Evolutionary conservation across 1,140 invertebrate genomes (phyloP).

Genomic region (Caenorhabditis inopinata): DNA sequence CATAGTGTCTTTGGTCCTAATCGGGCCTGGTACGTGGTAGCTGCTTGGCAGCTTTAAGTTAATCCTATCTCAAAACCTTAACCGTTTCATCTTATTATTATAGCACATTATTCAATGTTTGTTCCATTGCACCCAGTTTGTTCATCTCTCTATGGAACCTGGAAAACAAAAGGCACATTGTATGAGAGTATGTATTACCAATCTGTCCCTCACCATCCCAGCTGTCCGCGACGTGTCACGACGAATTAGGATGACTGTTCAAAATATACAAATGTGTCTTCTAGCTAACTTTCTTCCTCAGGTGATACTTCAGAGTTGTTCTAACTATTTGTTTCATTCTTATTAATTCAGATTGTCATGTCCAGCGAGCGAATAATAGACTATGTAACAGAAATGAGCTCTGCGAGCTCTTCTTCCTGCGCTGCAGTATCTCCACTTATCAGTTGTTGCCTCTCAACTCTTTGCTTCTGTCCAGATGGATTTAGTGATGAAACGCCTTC

Average conservation of each 20-base stretch:
- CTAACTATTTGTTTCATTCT: too few relatives aligned
- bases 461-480: background rate
- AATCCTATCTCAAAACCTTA: too few relatives aligned
- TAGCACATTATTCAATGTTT: background rate
- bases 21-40: too few relatives aligned
- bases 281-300: slow-evolving; percentile 87
- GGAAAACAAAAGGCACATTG: slow-evolving; percentile 78
- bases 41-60: too few relatives aligned
- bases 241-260: slow-evolving; percentile 80
- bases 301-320: too few relatives aligned
- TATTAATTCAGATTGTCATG: slow-evolving; percentile 1
- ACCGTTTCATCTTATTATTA: too few relatives aligned
- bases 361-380: background rate
- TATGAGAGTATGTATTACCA: slow-evolving; percentile 81
- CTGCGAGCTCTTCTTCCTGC: background rate
- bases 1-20: too few relatives aligned
- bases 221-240: slow-evolving; percentile 78
- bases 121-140: background rate
- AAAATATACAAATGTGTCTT: slow-evolving; percentile 85
- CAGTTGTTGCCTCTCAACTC: background rate
- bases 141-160: slow-evolving; percentile 68
- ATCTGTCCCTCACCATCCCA: slow-evolving; percentile 90
- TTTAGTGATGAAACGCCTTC: background rate
- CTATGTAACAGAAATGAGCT: background rate
- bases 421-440: background rate